Conservation (phyloP, 2,797 vertebrate genomes). For the Catamblyrhynchus diadema region DNA sequence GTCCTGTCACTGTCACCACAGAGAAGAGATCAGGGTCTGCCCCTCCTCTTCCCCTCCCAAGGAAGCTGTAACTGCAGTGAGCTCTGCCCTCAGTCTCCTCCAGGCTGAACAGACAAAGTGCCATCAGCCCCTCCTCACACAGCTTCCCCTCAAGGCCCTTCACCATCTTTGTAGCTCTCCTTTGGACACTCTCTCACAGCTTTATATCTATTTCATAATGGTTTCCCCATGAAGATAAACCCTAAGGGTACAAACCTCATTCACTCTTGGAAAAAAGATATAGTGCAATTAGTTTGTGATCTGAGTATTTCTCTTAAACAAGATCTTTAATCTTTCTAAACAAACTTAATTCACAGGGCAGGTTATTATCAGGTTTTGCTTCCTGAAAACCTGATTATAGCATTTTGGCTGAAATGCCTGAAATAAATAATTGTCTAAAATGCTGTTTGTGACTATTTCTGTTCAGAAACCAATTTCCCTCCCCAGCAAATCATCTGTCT, state of each 20-base stretch:
- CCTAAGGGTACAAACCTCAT: not conserved
- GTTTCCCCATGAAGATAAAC: not conserved
- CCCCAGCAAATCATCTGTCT: not conserved
- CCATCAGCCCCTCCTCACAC: rapidly evolving
- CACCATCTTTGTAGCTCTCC: not conserved
- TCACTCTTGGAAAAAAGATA: not conserved
- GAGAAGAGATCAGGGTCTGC: not conserved
- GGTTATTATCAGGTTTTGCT: not conserved
- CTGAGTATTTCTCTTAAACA: not conserved
- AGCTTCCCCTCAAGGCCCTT: rapidly evolving
- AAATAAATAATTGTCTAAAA: not conserved
- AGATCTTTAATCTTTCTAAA: not conserved
- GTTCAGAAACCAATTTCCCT: not conserved
- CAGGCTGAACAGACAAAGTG: not conserved
- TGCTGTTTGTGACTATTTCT: not conserved
- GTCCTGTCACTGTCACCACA: not conserved
- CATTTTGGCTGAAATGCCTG: not conserved
- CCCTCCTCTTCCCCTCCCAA: not conserved
- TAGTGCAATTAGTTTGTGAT: not conserved
- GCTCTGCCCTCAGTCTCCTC: not conserved
- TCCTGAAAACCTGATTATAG: not conserved
- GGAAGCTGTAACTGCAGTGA: not conserved
- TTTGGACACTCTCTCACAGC: not conserved
- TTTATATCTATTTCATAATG: not conserved
- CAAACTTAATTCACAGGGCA: not conserved